Evolutionary conservation across 2,888 invertebrate species (phyloP), one percentile per base, ranked within the genome.

Genomic region (Stenichneumon culpator): DNA sequence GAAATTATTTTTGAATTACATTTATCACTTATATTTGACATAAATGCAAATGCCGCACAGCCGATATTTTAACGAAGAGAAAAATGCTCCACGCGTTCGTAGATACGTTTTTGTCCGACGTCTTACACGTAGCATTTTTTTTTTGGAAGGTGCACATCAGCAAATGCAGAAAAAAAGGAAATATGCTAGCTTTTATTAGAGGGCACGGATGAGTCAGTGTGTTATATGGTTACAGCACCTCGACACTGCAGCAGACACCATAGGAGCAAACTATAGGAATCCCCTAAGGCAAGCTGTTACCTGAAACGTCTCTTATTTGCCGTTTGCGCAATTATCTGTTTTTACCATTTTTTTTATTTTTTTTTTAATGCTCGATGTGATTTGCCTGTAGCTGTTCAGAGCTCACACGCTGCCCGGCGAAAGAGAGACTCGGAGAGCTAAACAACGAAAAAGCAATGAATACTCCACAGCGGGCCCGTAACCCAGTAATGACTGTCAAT

Each of bases 251-350:
- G 94, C 94, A 93, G 96, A 96, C 95, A 95, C 96, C 95, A 91
- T 93, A 92, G 93, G 90, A 92, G 95, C 96, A 95, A 96, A 95
- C 95, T 96, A 96, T 95, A 96, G 96, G 95, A 96, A 96, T 94
- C 96, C 96, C 95, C 95, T 96, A 96, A 96, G 96, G 96, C 96
- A 96, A 97, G 96, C 96, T 92, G 93, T 93, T 93, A 93, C 92
- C 92, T 28, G 11, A 93, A 93, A 91, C 92, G 92, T 93, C 28
- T 60, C 28, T 25, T 93, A 92, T 93, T 92, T 92, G 88, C 85
- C 88, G 91, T 92, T 92, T 92, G 91, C 91, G 89, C 90, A 82
- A 90, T 88, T 87, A 82, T 86, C 86, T 85, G 78, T 86, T 86
- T 87, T 79, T 77, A 25, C 69, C 72, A 70, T 68, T 63, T 39